Conservation (phyloP, 2,888 invertebrate genomes). For the Callyntrura guangdongensis region DNA sequence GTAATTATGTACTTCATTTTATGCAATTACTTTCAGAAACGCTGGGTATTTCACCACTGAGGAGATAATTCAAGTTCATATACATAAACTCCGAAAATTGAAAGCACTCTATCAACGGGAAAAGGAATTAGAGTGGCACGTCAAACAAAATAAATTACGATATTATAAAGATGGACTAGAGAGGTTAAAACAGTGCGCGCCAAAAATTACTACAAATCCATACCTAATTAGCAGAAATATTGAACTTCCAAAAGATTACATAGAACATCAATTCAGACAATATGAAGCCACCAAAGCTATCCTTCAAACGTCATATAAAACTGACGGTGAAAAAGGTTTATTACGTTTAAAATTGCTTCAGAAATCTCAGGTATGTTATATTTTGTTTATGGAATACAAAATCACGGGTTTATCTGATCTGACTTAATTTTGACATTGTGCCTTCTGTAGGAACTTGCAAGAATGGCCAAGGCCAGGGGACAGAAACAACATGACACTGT, state of each 20-base stretch:
- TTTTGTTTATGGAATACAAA: too few species aligned
- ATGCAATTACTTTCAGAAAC: too few species aligned
- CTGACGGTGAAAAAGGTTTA: conserved; percentile 54
- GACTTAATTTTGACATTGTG: too few species aligned
- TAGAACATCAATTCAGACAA: conserved; percentile 62
- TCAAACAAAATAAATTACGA: conserved; percentile 50
- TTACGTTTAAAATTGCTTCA: conserved; percentile 57
- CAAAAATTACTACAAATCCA: conserved; percentile 63
- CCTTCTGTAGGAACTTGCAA: conserved; percentile 44
- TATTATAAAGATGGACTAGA: conserved; percentile 56
- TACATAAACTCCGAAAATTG: conserved; percentile 56
- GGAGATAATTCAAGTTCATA: conserved; percentile 68
- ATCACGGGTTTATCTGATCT: too few species aligned
- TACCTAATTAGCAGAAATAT: conserved; percentile 58
- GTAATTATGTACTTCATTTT: too few species aligned
- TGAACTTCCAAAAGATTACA: conserved; percentile 62
- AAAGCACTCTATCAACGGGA: conserved; percentile 64
- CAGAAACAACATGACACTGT: conserved; percentile 58
- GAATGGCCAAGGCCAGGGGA: conserved; percentile 62
- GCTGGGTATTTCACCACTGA: conserved; percentile 68
- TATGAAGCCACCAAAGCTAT: conserved; percentile 70
- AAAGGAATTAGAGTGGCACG: conserved; percentile 64
- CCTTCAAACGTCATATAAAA: conserved; percentile 62
- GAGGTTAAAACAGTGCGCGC: conserved; percentile 59
- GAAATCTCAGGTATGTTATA: conserved; percentile 53